Base-by-base conservation (phyloP, 2,797 vertebrate species). In the Hyperoplus immaculatus region DNA sequence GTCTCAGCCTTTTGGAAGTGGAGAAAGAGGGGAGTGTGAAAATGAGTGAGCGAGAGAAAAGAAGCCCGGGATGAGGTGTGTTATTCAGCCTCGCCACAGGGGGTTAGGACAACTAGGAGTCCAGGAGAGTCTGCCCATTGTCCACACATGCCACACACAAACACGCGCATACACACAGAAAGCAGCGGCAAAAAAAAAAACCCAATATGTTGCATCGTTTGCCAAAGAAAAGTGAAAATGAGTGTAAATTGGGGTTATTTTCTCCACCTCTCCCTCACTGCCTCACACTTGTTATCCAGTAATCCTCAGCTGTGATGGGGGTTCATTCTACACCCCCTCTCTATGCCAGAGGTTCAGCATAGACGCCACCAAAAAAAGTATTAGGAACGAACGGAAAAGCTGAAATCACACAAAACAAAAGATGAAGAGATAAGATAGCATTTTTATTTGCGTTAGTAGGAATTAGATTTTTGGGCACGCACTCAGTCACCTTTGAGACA, bases 161-260 rank as follows among this genome's bases (percentile, higher is more conserved):
- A 69, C 84, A 77, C 81, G 79, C 68, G 45, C 42, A 75, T 64
- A 72, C 83, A 80, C 69, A 87, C 82, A 86, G 88, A 92, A 86
- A 86, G 81, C 85, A 84, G 88, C 60, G 62, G 80, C 76, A 46
- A 41, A 75, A 54, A 88, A 85, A 88, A 7, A 80, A 93, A 85
- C 88, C 88, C 93, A 93, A 93, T 92, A 94, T 89, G 88, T 91
- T 75, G 87, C 87, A 93, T 93, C 94, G 94, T 94, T 94, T 91
- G 88, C 92, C 93, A 93, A 94, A 94, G 94, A 93, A 95, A 95
- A 92, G 95, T 95, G 95, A 95, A 96, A 95, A 96, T 96, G 91
- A 94, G 94, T 96, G 94, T 94, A 95, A 96, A 96, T 95, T 95
- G 94, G 93, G 91, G 94, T 94, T 94, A 95, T 95, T 94, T 95